Base-by-base conservation (phyloP, 1,140 invertebrate genomes). In the Pachypeltis micranthus region DNA sequence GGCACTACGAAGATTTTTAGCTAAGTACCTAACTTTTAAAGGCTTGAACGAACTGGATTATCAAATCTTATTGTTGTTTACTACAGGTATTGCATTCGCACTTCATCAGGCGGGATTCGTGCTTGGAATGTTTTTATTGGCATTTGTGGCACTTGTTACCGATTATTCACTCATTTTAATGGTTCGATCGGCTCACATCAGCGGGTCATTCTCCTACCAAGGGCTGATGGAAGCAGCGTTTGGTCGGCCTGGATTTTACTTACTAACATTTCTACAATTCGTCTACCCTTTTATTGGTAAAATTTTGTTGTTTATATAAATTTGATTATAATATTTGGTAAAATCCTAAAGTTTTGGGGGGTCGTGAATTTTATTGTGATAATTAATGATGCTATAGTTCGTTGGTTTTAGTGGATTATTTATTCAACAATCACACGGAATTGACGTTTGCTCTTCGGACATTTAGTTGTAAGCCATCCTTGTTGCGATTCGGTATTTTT, bases 211-310 rank as follows among this genome's bases (percentile, higher is more conserved):
- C 74, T 87, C 87, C 27, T 93, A 93, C 73, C 89, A 91, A 70
- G 89, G 88, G 60, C 79, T 93, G 64, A 88, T 91, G 81, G 79
- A 88, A 65, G 84, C 86, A 1, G 85, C 89, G 19, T 92, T 90
- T 74, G 91, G 91, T 21, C 80, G 80, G 70, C 78, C 83, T 54
- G 90, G 90, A 12, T 93, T 88, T 75, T 84, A 88, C 68, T 74
- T 91, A 44, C 76, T 93, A 1, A 87, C 87, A 0, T 72, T 83
- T 25, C 75, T 92, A 51, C 90, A 93, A 71, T 91, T 92, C 70
- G 78, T 89, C 66, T 93, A 92, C 77, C 91, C 90, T 14, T 88
- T 92, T 67, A 86, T 92, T 70, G 89, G 90, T 90, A 78, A 80
- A 77, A 75, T 44, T 39, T 57, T 65, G 2, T 61, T 39, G 7